These are phyloP conservation scores for Zeugodacus cucurbitae DNA, from an alignment of 1,140 invertebrate species.

Conservation along the genomic window DNA sequence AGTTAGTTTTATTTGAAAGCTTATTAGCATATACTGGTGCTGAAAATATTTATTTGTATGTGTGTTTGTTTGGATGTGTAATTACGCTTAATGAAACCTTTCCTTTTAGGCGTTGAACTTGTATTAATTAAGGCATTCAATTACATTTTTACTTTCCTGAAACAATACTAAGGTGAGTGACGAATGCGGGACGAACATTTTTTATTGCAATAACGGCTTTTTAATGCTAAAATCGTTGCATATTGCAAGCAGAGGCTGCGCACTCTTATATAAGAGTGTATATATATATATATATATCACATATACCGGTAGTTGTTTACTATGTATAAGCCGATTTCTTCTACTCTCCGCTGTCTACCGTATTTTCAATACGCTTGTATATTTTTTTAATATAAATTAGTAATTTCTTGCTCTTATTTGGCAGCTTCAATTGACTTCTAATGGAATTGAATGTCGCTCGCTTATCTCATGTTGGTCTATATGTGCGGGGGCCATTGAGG, in stretches of 20 bases:
- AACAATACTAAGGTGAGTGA: neutral
- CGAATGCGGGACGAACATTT: neutral
- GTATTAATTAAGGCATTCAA: neutral
- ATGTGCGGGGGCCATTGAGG: neutral
- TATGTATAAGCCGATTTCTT: no score
- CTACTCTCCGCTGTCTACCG: no score
- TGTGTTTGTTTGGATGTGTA: neutral
- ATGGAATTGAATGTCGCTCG: conserved; percentile 30
- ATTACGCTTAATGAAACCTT: neutral
- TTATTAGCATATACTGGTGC: neutral
- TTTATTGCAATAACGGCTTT: neutral
- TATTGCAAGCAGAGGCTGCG: no score
- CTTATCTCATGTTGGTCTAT: conserved; percentile 16
- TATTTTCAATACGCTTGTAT: no score
- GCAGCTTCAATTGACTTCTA: conserved; percentile 1
- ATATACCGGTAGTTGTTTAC: no score
- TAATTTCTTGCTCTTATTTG: neutral
- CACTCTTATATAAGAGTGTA: no score
- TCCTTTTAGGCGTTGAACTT: neutral
- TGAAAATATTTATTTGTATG: neutral
- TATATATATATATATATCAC: no score
- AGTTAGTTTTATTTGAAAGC: neutral
- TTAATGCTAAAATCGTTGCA: neutral
- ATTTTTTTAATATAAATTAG: neutral
- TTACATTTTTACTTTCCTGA: neutral